Evolutionary conservation across 35 echinoderm and acorn worm genomes (phyloP).

Genomic region (Hemicentrotus pulcherrimus): DNA sequence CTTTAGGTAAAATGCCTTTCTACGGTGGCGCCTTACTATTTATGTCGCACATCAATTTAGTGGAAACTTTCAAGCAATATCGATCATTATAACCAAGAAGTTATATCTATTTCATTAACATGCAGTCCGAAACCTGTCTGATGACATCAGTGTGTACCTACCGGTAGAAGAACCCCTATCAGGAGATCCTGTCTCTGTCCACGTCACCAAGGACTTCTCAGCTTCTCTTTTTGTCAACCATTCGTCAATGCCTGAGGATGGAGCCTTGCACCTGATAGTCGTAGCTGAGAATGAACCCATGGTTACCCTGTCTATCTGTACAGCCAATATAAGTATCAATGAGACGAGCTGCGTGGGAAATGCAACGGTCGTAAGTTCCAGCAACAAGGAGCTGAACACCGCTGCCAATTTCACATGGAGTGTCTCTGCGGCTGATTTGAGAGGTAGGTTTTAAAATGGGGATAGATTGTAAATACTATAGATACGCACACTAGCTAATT

Average conservation of each 20-base stretch:
- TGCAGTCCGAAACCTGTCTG: constrained; percentile 19
- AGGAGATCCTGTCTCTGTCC: neutral
- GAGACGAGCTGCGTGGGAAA: constrained; percentile 1
- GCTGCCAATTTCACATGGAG: constrained; percentile 40
- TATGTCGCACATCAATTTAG: too few species aligned
- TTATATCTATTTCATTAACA: too few species aligned
- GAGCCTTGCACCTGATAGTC: neutral
- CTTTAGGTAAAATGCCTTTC: too few species aligned
- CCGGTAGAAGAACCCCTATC: neutral
- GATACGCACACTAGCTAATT: too few species aligned
- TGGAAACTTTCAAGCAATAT: too few species aligned
- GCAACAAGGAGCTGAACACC: neutral
- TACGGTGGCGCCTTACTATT: too few species aligned
- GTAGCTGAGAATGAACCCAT: neutral
- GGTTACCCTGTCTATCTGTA: constrained; percentile 1
- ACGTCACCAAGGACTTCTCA: constrained; percentile 17
- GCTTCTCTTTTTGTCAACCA: constrained; percentile 16
- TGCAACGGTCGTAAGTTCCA: neutral
- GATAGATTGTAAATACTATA: too few species aligned
- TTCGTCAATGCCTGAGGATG: neutral
- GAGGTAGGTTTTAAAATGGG: too few species aligned
- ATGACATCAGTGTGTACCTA: constrained; percentile 34
- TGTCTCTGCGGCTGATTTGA: neutral
- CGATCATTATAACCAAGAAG: too few species aligned
- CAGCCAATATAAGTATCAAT: constrained; percentile 28